Percentiles rank a stretch among this genome's conserved stretches.
Conservation (phyloP, 2,797 vertebrate genomes). For the Cynodonichthys magdalenae region DNA sequence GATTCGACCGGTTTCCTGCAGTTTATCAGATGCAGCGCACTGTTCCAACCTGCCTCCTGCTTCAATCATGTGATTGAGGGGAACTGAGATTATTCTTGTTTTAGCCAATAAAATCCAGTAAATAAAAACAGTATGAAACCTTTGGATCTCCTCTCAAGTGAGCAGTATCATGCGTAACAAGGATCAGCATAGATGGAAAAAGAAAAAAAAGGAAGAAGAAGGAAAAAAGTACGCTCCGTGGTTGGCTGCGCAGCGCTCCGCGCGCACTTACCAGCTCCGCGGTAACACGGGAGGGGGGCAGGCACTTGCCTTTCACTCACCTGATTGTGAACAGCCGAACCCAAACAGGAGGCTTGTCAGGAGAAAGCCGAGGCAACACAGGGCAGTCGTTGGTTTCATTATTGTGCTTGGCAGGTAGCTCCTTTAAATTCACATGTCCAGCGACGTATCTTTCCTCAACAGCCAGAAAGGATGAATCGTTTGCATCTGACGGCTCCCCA, state of each 20-base stretch:
- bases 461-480: conserved; percentile 45
- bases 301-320: conserved; percentile 70
- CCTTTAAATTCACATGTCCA: conserved; percentile 85
- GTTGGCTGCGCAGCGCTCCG: conserved; percentile 41
- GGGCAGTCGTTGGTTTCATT: conserved; percentile 77
- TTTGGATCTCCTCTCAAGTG: background rate
- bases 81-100: background rate
- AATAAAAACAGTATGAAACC: background rate
- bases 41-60: conserved; percentile 12
- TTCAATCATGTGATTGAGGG: background rate
- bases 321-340: conserved; percentile 80
- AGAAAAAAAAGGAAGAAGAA: too few species aligned
- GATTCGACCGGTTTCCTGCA: conserved; percentile 7
- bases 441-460: conserved; percentile 67
- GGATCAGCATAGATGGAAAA: background rate
- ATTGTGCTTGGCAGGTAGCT: conserved; percentile 75
- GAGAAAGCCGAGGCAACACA: conserved; percentile 76
- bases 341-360: conserved; percentile 74
- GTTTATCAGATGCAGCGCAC: conserved; percentile 4
- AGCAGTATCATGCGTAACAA: conserved; percentile 2
- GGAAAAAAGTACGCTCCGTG: conserved; percentile 19
- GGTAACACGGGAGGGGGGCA: conserved; percentile 19
- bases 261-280: conserved; percentile 46
- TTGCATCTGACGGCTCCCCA: conserved; percentile 41
- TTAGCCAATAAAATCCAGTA: background rate